phyloP scores from a whole-genome alignment of 2,797 vertebrate species.

The Pangasius larnaudii region DNA sequence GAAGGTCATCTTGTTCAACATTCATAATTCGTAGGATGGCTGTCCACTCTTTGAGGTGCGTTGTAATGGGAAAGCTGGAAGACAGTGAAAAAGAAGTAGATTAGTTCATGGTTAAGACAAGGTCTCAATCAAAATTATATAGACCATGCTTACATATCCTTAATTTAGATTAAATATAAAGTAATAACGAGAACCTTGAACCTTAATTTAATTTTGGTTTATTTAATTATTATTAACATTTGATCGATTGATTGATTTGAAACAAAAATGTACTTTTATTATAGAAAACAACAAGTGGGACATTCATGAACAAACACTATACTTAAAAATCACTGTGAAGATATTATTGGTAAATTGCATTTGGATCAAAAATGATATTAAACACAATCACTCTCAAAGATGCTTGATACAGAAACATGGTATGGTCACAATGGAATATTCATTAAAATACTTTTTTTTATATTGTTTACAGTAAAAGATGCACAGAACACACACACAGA shows the following conservation, averaged over 20 bases:
- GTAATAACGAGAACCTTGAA: neutral
- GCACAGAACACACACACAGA: neutral
- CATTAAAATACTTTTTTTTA: too few relatives aligned
- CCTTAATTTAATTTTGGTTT: too few relatives aligned
- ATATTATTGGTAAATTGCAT: neutral
- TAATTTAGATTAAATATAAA: neutral
- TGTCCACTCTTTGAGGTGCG: conserved; percentile 82
- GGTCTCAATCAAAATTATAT: neutral
- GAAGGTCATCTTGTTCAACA: conserved; percentile 99
- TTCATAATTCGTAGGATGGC: conserved; percentile 99
- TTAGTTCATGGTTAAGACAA: conserved; percentile 19
- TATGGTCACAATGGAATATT: neutral
- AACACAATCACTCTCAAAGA: neutral
- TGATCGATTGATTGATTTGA: neutral
- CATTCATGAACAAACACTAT: neutral
- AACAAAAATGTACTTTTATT: neutral
- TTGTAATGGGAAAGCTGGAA: conserved; percentile 71
- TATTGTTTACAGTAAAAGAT: neutral
- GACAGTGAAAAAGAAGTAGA: conserved; percentile 53
- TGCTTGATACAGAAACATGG: neutral
- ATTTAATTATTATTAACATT: neutral
- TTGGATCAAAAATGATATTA: neutral
- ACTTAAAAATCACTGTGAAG: neutral
- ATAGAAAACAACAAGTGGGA: neutral
- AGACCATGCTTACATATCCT: neutral